Evolutionary conservation across 1,140 invertebrate species (phyloP).

Genomic region (Heliothis virescens): DNA sequence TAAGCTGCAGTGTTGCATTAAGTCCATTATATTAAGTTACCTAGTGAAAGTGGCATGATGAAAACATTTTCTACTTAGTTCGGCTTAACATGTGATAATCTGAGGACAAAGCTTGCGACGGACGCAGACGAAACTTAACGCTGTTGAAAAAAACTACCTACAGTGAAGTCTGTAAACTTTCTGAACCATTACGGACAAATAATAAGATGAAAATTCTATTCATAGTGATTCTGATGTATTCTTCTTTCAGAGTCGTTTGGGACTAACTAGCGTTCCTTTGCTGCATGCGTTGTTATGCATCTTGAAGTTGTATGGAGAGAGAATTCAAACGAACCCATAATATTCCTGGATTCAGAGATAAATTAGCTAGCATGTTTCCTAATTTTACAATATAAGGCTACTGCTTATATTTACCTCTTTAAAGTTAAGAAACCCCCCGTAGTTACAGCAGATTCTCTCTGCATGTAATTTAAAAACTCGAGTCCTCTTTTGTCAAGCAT

Average conservation of each 20-base stretch:
- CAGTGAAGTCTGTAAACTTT: background rate
- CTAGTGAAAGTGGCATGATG: background rate
- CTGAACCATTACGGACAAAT: background rate
- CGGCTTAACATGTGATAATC: constrained; percentile 15
- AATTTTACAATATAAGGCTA: background rate
- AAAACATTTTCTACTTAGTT: constrained; percentile 38
- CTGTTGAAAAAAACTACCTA: constrained; percentile 6
- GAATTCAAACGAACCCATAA: background rate
- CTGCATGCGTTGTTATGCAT: background rate
- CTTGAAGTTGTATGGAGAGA: background rate
- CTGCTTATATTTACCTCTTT: background rate
- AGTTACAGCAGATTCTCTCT: no score
- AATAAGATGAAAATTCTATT: constrained; percentile 4
- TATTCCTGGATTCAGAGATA: background rate
- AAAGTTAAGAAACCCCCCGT: no score
- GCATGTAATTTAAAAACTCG: no score
- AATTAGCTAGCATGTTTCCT: background rate
- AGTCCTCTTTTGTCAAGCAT: background rate
- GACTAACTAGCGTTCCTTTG: background rate
- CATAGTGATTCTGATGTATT: constrained; percentile 1
- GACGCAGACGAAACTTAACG: background rate
- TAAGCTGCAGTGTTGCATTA: constrained; percentile 31
- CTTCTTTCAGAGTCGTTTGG: background rate
- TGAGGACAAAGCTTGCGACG: constrained; percentile 7
- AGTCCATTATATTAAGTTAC: background rate